Percentiles rank a stretch among this genome's conserved stretches.
These are phyloP conservation scores for Pseudomyrmex gracilis DNA, from an alignment of 1,140 invertebrate genomes.

Conservation along the genomic window DNA sequence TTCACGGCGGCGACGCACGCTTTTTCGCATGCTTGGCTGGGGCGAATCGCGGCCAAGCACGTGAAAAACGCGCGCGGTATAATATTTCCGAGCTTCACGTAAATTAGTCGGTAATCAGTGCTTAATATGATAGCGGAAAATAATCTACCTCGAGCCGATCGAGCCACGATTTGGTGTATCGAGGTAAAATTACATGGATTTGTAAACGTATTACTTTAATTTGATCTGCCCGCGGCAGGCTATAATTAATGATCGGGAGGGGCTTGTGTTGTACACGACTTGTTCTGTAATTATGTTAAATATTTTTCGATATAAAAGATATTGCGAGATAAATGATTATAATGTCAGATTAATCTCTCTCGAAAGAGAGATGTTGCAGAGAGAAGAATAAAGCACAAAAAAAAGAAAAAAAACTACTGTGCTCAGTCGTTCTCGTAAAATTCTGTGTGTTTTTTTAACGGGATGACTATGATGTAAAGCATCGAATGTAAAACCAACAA, in stretches of 20 bases:
- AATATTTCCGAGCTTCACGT: constrained; percentile 41
- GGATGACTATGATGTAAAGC: not conserved
- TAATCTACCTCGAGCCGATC: constrained; percentile 39
- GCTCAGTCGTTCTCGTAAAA: not conserved
- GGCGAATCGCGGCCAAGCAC: constrained; percentile 27
- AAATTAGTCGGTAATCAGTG: constrained; percentile 56
- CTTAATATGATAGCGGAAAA: constrained; percentile 47
- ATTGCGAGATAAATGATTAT: constrained; percentile 26
- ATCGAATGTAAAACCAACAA: not conserved
- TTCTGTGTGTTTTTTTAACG: not conserved
- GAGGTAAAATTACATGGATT: constrained; percentile 50
- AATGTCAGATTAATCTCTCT: constrained; percentile 5
- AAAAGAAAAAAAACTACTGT: no score
- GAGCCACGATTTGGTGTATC: constrained; percentile 34
- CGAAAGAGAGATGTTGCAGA: not conserved
- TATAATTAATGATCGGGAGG: constrained; percentile 45
- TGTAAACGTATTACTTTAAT: constrained; percentile 54
- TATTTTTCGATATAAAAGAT: constrained; percentile 26
- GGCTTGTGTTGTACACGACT: constrained; percentile 5
- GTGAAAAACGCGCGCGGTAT: constrained; percentile 31
- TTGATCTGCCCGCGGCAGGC: not conserved
- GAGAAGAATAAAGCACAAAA: not conserved
- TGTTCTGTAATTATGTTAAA: constrained; percentile 32
- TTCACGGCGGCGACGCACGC: not conserved
- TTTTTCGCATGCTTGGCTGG: constrained; percentile 41